Evolutionary conservation across 2,888 invertebrate species (phyloP).

Genomic region (Tenthredo notha): DNA sequence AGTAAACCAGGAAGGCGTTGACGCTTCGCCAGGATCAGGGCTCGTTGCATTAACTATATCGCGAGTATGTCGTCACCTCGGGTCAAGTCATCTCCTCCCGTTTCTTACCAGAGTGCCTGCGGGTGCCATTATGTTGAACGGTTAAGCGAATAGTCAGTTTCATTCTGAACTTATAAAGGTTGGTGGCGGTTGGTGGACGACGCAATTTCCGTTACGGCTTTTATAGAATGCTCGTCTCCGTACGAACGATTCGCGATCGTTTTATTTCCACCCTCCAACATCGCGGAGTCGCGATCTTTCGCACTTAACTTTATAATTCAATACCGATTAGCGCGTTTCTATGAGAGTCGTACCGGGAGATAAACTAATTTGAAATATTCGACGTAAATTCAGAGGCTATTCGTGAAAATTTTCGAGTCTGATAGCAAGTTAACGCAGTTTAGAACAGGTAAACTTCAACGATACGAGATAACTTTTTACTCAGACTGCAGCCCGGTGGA

Average conservation of each 20-base stretch:
- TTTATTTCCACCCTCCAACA: conserved; percentile 6
- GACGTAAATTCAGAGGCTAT: background rate
- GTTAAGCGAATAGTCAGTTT: conserved; percentile 49
- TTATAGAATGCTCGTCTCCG: conserved; percentile 13
- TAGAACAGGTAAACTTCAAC: background rate
- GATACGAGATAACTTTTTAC: background rate
- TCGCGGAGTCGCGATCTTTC: background rate
- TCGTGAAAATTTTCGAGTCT: background rate
- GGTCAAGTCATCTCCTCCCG: conserved; percentile 50
- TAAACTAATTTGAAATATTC: background rate
- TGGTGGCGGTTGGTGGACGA: conserved; percentile 28
- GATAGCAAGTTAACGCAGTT: background rate
- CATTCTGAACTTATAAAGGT: conserved; percentile 46
- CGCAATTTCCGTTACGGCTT: conserved; percentile 50
- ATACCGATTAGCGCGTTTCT: conserved; percentile 26
- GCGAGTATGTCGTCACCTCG: conserved; percentile 32
- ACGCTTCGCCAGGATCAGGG: background rate
- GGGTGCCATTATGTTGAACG: conserved; percentile 48
- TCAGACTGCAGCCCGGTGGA: background rate
- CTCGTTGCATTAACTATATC: conserved; percentile 25
- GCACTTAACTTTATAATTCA: conserved; percentile 29
- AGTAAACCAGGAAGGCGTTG: background rate
- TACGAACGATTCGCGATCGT: conserved; percentile 10
- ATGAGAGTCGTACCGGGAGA: background rate
- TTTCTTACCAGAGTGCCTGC: conserved; percentile 37